Evolutionary conservation across 2,888 invertebrate species (phyloP).

Genomic region (Therioaphis trifolii): DNA sequence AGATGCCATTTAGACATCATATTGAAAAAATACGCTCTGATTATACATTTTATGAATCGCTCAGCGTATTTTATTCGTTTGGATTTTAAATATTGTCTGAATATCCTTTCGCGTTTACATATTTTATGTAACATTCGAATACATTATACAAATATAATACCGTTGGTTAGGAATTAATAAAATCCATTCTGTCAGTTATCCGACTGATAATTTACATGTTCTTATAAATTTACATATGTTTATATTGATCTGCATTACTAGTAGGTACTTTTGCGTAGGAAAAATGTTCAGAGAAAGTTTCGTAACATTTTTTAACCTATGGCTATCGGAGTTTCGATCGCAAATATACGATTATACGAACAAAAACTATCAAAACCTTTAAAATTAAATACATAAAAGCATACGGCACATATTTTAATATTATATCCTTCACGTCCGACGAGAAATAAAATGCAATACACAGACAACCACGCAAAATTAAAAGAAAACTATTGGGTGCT

Average conservation of each 20-base stretch:
- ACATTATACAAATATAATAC: background rate
- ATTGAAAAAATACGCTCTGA: conserved; percentile 10
- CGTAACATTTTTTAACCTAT: background rate
- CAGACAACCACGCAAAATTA: too few relatives aligned
- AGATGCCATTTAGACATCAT: background rate
- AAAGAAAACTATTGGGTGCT: too few relatives aligned
- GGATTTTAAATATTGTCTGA: too few relatives aligned
- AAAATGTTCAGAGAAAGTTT: conserved; percentile 27
- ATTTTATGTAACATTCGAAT: too few relatives aligned
- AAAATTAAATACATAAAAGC: background rate
- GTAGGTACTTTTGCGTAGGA: conserved; percentile 5
- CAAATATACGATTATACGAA: background rate
- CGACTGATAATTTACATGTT: background rate
- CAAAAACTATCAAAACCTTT: background rate
- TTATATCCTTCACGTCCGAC: too few relatives aligned
- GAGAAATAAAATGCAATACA: too few relatives aligned
- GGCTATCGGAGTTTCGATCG: background rate
- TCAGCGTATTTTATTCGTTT: background rate
- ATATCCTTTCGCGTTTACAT: too few relatives aligned
- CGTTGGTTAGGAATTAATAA: background rate
- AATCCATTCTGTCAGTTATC: background rate
- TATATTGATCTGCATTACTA: background rate
- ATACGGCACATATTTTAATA: too few relatives aligned
- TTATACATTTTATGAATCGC: background rate
- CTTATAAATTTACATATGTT: too few relatives aligned